Conservation (phyloP, 1,140 invertebrate species). For the Trichogramma pretiosum region DNA sequence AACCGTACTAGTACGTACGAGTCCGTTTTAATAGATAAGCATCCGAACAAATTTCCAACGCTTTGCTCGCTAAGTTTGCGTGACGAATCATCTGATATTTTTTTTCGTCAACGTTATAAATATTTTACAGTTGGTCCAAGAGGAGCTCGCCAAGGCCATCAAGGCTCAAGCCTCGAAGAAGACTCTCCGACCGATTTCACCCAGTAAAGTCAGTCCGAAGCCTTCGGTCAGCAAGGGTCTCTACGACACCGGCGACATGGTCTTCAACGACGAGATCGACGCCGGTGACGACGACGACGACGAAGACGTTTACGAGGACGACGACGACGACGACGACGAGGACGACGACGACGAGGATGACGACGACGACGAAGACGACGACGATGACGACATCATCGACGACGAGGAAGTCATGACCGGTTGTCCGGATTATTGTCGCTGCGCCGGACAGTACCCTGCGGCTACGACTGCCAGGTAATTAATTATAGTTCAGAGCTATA, state of each 20-base stretch:
- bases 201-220: too few relatives aligned
- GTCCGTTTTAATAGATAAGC: too few relatives aligned
- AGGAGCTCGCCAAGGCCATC: slow-evolving; percentile 32
- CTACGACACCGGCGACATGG: slow-evolving; percentile 18
- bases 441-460: slow-evolving; percentile 39
- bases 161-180: slow-evolving; percentile 30
- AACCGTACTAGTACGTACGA: too few relatives aligned
- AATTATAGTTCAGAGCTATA: too few relatives aligned
- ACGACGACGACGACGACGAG: slow-evolving; percentile 29
- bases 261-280: slow-evolving; percentile 23
- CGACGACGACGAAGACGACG: slow-evolving; percentile 29
- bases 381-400: slow-evolving; percentile 32
- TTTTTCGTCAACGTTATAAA: slow-evolving; percentile 1
- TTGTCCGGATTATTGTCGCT: slow-evolving; percentile 36
- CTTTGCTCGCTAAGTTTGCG: too few relatives aligned
- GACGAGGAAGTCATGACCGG: slow-evolving; percentile 31
- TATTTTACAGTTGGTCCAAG: slow-evolving; percentile 26
- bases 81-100: too few relatives aligned
- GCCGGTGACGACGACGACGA: slow-evolving; percentile 21
- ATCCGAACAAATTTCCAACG: too few relatives aligned
- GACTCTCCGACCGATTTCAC: neutral
- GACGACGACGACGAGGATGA: slow-evolving; percentile 28
- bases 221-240: slow-evolving; percentile 13
- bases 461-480: slow-evolving; percentile 43
- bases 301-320: slow-evolving; percentile 25